Evolutionary conservation across 1,140 invertebrate genomes (phyloP).

Genomic region (Cecropterus lyciades): DNA sequence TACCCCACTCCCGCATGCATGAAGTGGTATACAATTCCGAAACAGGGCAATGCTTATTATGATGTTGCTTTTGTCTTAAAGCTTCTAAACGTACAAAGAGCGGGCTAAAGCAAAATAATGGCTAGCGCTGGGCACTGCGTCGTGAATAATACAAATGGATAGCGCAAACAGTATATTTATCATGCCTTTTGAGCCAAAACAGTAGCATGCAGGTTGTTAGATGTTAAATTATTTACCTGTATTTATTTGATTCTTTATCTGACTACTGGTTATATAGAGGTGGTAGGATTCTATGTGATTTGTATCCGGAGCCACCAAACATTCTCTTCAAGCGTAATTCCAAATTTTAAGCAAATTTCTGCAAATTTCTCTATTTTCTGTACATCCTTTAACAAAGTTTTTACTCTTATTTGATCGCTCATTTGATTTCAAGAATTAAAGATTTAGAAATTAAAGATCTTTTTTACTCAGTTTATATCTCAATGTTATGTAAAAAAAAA

Average conservation of each 20-base stretch:
- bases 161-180: neutral
- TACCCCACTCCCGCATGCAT: neutral
- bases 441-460: too few species aligned
- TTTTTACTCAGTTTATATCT: too few species aligned
- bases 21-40: conserved; percentile 10
- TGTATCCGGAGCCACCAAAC: too few species aligned
- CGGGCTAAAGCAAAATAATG: neutral
- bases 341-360: too few species aligned
- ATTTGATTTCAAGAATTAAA: too few species aligned
- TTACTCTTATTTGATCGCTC: too few species aligned
- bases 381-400: too few species aligned
- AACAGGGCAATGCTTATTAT: conserved; percentile 1
- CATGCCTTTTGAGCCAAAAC: neutral
- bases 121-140: neutral
- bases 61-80: conserved; percentile 12
- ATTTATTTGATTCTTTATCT: neutral
- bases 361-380: too few species aligned
- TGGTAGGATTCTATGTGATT: too few species aligned
- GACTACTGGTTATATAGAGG: too few species aligned
- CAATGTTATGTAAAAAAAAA: too few species aligned
- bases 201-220: neutral
- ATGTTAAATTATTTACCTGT: neutral
- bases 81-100: conserved; percentile 4
- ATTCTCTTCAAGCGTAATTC: too few species aligned
- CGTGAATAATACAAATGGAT: neutral